Conservation (phyloP, 2,113 vertebrate species). For the Anarrhichthys ocellatus region DNA sequence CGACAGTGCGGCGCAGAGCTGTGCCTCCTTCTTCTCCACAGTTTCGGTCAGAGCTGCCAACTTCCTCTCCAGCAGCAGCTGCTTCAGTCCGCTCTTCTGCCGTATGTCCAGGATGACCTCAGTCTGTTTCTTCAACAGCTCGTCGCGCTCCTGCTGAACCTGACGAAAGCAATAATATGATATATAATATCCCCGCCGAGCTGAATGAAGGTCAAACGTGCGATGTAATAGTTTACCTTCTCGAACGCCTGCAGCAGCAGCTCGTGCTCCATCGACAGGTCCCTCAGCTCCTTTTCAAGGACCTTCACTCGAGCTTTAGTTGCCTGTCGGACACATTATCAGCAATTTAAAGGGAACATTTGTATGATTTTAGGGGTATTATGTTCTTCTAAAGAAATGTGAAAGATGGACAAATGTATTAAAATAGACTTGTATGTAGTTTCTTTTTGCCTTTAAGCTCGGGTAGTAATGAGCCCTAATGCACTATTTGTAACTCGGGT, state of each 20-base stretch:
- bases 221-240: constrained; percentile 79
- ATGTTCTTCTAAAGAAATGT: not conserved
- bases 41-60: constrained; percentile 72
- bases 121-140: constrained; percentile 89
- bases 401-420: not conserved
- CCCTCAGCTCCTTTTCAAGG: constrained; percentile 85
- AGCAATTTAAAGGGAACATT: not conserved
- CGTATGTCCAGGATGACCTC: constrained; percentile 89
- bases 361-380: not conserved
- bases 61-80: constrained; percentile 89
- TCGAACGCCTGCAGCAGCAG: constrained; percentile 89
- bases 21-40: constrained; percentile 88
- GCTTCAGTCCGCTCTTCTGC: constrained; percentile 88
- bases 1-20: constrained; percentile 84
- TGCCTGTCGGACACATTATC: constrained; percentile 71
- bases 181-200: rapidly evolving
- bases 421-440: too few relatives aligned
- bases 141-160: constrained; percentile 90
- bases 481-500: not conserved
- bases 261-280: constrained; percentile 89
- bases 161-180: constrained; percentile 51
- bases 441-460: not conserved
- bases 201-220: not conserved
- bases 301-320: constrained; percentile 84
- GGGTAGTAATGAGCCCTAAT: not conserved